Conservation (phyloP, 2,797 vertebrate genomes). For the Coranthus polyacanthus region DNA sequence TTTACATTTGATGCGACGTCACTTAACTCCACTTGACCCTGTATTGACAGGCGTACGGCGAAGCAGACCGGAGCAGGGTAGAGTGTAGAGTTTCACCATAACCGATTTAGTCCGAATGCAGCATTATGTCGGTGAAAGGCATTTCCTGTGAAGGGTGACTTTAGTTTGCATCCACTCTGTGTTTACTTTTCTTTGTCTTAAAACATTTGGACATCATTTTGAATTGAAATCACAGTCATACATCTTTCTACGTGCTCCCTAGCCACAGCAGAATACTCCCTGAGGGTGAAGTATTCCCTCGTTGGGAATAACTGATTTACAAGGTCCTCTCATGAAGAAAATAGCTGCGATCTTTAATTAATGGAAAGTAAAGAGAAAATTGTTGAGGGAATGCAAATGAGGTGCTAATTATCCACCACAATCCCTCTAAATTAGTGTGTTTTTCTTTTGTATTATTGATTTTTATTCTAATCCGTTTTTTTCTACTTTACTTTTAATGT, state of each 20-base stretch:
- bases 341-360: slow-evolving; percentile 7
- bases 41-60: too few species aligned
- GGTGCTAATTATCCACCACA: slow-evolving; percentile 36
- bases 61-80: too few species aligned
- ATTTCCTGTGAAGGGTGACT: too few species aligned
- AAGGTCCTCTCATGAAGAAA: slow-evolving; percentile 8
- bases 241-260: neutral
- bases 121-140: too few species aligned
- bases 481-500: neutral
- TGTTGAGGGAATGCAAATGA: slow-evolving; percentile 29
- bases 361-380: slow-evolving; percentile 12
- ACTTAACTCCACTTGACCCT: too few species aligned
- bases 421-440: neutral
- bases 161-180: too few species aligned
- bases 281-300: neutral
- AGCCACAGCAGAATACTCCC: neutral
- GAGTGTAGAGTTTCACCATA: too few species aligned
- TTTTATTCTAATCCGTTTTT: neutral
- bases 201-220: too few species aligned
- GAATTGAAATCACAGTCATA: too few species aligned
- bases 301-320: slow-evolving; percentile 8
- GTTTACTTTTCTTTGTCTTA: too few species aligned
- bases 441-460: slow-evolving; percentile 4
- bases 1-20: too few species aligned
- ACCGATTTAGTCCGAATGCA: too few species aligned